Base-by-base conservation (phyloP, 2,113 vertebrate genomes). In the Gracilinanus agilis region DNA sequence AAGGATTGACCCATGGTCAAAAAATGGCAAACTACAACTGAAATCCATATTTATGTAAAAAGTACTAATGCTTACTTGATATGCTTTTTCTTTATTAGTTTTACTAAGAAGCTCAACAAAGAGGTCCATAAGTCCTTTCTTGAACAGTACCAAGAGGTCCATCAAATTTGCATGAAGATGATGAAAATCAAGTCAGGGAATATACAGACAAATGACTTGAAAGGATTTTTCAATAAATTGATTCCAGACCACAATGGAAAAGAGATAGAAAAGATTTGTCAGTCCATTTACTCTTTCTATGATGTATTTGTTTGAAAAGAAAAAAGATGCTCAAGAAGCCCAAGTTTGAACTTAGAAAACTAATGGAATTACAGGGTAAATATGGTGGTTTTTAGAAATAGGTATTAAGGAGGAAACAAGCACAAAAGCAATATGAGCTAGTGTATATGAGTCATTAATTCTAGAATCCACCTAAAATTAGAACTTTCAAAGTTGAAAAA, bases 1-100 rank as follows among this genome's bases (percentile, higher is more conserved):
- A 99, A 99, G 97, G 99, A 99, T 99, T 99, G 99, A 98, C 99
- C 99, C 94, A 99, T 99, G 99, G 99, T 99, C 97, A 99, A 99
- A 97, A 99, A 99, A 58, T 99, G 99, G 99, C 99, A 99, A 99
- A 99, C 99, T 3, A 99, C 99, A 99, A 99, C 99, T 0, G 99
- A 99, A 97, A 99, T 99, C 90, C 99, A 99, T 0, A 99, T 99
- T 49, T 99, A 99, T 40, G 99, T 99, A 92, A 99, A 99, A 97
- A 99, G 99, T 9, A 99, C 99, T 0, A 99, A 99, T 24, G 99
- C 99, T 23, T 99, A 99, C 97, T 99, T 99, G 7, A 98, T 99
- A 92, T 99, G 99, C 92, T 99, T 99, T 92, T 99, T 99, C 98
- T 99, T 99, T 0, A 99, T 99, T 49, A 99, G 99, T 7, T 99